A percentile compares a stretch with the other conserved stretches of the same genome.
These are phyloP conservation scores for Ceyx erithaca DNA, from an alignment of 2,797 vertebrate species.

Conservation along the genomic window DNA sequence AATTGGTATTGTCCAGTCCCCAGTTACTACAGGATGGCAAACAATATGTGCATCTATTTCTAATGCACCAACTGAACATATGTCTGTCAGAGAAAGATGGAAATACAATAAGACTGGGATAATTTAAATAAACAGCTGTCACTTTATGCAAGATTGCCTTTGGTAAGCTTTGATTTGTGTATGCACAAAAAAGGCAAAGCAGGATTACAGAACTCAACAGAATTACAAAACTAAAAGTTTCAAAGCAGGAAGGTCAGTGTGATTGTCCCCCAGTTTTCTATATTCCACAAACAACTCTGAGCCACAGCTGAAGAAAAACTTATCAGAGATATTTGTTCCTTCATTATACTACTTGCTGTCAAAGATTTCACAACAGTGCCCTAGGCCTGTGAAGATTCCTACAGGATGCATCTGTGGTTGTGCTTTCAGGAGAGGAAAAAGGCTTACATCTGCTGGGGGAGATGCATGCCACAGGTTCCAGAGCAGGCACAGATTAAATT, in stretches of 20 bases:
- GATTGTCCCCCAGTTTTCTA: background rate
- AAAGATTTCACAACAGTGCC: background rate
- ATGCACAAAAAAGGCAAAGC: background rate
- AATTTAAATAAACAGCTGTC: slow-evolving; percentile 80
- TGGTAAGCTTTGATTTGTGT: slow-evolving; percentile 72
- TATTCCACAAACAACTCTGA: background rate
- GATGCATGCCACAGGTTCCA: no score
- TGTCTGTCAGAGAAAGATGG: slow-evolving; percentile 70
- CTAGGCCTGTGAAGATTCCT: slow-evolving; percentile 23
- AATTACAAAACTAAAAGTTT: slow-evolving; percentile 3
- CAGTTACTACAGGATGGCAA: slow-evolving; percentile 59
- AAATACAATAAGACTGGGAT: slow-evolving; percentile 58
- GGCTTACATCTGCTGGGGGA: no score
- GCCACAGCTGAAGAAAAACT: background rate
- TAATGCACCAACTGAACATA: slow-evolving; percentile 64
- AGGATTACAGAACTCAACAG: background rate
- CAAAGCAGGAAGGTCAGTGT: background rate
- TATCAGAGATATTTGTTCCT: slow-evolving; percentile 30
- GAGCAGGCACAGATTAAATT: background rate
- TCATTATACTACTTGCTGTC: slow-evolving; percentile 23
- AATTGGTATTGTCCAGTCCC: slow-evolving; percentile 61
- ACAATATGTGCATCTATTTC: slow-evolving; percentile 74
- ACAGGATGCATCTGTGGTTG: background rate
- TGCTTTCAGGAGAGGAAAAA: background rate
- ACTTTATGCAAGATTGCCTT: slow-evolving; percentile 72